Evolutionary conservation across 2,888 invertebrate genomes (phyloP), one percentile per base, ranked within the genome.

Genomic region (Drosophila eohydei): DNA sequence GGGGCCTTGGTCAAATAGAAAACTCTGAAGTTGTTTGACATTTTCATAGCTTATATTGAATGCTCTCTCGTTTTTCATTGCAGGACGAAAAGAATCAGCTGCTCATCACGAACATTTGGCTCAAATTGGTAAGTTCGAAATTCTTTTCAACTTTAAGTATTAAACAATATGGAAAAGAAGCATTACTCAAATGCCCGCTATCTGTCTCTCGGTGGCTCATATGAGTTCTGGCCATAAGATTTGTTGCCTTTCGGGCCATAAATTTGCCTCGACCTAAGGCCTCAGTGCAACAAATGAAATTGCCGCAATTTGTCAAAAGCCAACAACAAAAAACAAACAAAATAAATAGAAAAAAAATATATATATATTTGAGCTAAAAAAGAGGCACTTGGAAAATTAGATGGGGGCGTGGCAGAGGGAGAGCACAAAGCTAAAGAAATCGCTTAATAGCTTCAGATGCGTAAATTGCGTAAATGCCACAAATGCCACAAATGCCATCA

Each of bases 41-140:
- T 21, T 54, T 41, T 16, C 16, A 48, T 44, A 26, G 38, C 16
- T 44, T 46, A 48, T 57, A 43, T 44, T 11, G 54, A 16, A 41
- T 21, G 16, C 4, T 63, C 38, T 26, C 38, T 56, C 43, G 4
- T 30, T 16, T 83, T 90, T 91, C 90, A 91, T 95, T 95, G 83
- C 95, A 98, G 98, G 98, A 98, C 94, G 98, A 98, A 94, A 98
- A 98, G 94, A 98, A 98, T 95, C 98, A 98, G 94, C 95, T 98
- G 93, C 95, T 98, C 92, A 97, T 98, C 93, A 97, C 98, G 92
- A 98, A 98, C 94, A 97, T 98, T 94, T 98, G 98, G 98, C 95
- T 98, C 91, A 97, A 97, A 95, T 94, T 98, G 95, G 98, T 98
- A 94, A 97, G 97, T 96, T 43, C 0, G 26, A 46, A 28, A 36